Base-by-base conservation (phyloP, 2,113 vertebrate genomes). In the Oreotrochilus melanogaster region DNA sequence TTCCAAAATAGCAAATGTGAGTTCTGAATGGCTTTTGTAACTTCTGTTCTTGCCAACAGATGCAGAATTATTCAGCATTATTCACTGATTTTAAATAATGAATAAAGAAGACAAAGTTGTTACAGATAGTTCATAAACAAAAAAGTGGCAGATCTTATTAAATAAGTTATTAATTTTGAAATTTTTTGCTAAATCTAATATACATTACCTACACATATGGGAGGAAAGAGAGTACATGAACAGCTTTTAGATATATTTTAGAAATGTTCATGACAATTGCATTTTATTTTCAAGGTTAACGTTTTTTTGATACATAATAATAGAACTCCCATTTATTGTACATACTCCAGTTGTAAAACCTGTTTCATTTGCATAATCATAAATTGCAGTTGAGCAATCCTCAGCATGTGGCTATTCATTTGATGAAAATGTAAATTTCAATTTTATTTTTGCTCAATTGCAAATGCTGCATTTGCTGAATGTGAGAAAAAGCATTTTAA, bases 341-440 rank as follows among this genome's bases (percentile, higher is more conserved):
- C 88, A 86, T 95, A 96, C 94, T 80, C 95, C 78, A 82, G 72
- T 92, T 95, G 96, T 79, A 93, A 97, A 97, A 96, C 94, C 73
- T 97, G 94, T 85, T 95, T 95, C 54, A 97, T 98, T 97, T 98
- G 79, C 97, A 97, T 98, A 97, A 98, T 98, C 97, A 95, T 76
- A 97, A 97, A 97, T 95, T 98, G 96, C 93, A 97, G 95, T 94
- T 94, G 89, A 96, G 95, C 95, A 95, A 96, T 96, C 92, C 96
- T 97, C 96, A 94, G 95, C 94, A 96, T 95, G 96, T 92, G 93
- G 94, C 91, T 97, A 96, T 92, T 93, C 81, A 78, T 90, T 96
- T 96, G 97, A 97, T 97, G 95, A 97, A 96, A 98, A 97, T 48
- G 81, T 96, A 98, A 97, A 97, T 47, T 81, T 95, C 95, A 97